A percentile compares a stretch with the other conserved stretches of the same genome.
Evolutionary conservation across 2,113 vertebrate genomes (phyloP).

Genomic region (Psilopsiagon aymara): DNA sequence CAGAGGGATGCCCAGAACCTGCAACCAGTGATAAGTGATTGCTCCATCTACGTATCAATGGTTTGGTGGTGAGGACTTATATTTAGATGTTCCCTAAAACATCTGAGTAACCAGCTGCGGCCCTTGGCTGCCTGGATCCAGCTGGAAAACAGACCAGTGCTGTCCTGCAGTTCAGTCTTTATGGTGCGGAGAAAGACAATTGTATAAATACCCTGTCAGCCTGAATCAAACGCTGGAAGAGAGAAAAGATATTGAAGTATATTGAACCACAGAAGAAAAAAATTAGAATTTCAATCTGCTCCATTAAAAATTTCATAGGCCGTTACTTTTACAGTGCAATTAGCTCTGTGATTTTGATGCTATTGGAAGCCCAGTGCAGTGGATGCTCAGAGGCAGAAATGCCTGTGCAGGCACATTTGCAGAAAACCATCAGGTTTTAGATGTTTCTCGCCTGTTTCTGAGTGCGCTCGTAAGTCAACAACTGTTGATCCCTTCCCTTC

Average conservation of each 20-base stretch:
- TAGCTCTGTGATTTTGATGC: not conserved
- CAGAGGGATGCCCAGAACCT: not conserved
- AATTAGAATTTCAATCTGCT: conserved; percentile 23
- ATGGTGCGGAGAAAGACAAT: not conserved
- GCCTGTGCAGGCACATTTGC: not conserved
- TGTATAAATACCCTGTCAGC: not conserved
- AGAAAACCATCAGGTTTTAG: not conserved
- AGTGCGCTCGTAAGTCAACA: rapidly evolving
- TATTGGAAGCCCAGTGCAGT: not conserved
- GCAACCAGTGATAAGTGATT: not conserved
- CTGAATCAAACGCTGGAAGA: not conserved
- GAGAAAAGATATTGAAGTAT: conserved; percentile 11
- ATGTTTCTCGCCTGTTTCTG: not conserved
- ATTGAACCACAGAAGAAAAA: conserved; percentile 21
- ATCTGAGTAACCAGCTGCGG: not conserved
- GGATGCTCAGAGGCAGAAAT: conserved; percentile 14
- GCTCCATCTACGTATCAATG: not conserved
- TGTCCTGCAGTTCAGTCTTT: not conserved
- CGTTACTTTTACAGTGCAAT: conserved; percentile 56
- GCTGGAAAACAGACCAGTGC: not conserved
- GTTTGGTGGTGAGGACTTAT: not conserved
- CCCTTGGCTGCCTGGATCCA: not conserved
- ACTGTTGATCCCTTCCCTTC: conserved; percentile 21
- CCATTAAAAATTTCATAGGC: conserved; percentile 58
- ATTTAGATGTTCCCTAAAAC: not conserved